Percentiles rank a stretch among this genome's conserved stretches.
Conservation (phyloP, 2,113 vertebrate species). For the Takifugu bimaculatus region DNA sequence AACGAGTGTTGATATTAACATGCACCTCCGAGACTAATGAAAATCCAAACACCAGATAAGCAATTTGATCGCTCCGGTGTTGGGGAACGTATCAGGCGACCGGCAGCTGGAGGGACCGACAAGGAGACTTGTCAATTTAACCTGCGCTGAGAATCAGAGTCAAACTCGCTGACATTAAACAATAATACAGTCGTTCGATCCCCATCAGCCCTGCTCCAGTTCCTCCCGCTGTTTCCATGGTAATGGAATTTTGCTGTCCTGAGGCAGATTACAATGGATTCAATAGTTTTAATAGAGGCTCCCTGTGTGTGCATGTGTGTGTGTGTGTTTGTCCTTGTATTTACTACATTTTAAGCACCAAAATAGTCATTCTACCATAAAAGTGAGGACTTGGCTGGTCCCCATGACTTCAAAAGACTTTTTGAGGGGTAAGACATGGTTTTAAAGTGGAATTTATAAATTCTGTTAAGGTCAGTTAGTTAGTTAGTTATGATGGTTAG, state of each 20-base stretch:
- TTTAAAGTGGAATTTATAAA: too few species aligned
- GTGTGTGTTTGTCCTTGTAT: too few species aligned
- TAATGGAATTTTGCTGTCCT: slow-evolving; percentile 30
- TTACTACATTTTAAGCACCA: too few species aligned
- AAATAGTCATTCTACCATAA: too few species aligned
- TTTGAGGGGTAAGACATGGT: too few species aligned
- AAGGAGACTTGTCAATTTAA: neutral
- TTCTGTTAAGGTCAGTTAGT: too few species aligned
- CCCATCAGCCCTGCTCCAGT: slow-evolving; percentile 18
- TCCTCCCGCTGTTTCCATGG: slow-evolving; percentile 52
- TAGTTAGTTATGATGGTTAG: too few species aligned
- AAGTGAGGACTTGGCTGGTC: too few species aligned
- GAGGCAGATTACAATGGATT: slow-evolving; percentile 21
- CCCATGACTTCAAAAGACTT: too few species aligned
- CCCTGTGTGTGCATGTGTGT: neutral
- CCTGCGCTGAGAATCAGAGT: neutral
- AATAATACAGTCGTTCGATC: slow-evolving; percentile 1
- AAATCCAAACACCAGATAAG: too few species aligned
- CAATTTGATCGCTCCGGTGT: too few species aligned
- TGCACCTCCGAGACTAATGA: neutral
- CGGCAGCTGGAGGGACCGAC: neutral
- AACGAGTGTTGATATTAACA: neutral
- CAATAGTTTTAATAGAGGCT: slow-evolving; percentile 28
- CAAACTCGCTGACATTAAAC: slow-evolving; percentile 10
- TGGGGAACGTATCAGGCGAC: too few species aligned